Conservation (phyloP, 2,888 invertebrate genomes). For the Ferdinandea cuprea region DNA sequence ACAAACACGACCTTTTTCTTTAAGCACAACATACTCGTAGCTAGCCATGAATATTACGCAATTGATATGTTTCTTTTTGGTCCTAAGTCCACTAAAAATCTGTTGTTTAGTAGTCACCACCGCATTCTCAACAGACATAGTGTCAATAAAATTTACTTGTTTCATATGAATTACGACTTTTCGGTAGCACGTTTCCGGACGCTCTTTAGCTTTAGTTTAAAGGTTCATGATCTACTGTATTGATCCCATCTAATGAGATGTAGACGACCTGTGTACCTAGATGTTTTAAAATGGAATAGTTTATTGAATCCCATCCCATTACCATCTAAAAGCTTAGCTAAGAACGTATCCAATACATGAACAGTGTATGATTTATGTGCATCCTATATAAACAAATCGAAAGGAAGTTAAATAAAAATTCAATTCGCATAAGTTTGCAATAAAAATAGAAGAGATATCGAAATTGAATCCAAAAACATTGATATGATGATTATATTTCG, state of each 20-base stretch:
- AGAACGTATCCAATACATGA: neutral
- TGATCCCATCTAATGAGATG: slow-evolving; percentile 35
- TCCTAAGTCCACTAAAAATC: slow-evolving; percentile 34
- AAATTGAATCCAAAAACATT: slow-evolving; percentile 22
- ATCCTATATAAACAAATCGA: neutral
- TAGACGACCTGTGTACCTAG: slow-evolving; percentile 22
- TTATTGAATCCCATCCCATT: slow-evolving; percentile 33
- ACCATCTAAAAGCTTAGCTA: slow-evolving; percentile 44
- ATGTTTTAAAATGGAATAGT: slow-evolving; percentile 27
- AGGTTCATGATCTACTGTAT: slow-evolving; percentile 39
- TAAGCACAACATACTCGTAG: slow-evolving; percentile 28
- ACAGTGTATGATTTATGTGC: slow-evolving; percentile 52
- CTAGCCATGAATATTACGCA: slow-evolving; percentile 48
- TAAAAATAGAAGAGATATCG: slow-evolving; percentile 43
- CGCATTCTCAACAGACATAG: slow-evolving; percentile 58
- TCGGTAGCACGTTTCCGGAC: slow-evolving; percentile 51
- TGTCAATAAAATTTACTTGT: slow-evolving; percentile 65
- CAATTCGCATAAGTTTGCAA: slow-evolving; percentile 62
- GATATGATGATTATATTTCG: slow-evolving; percentile 15
- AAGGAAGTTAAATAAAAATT: slow-evolving; percentile 54
- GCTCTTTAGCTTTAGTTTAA: neutral
- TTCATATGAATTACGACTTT: slow-evolving; percentile 67
- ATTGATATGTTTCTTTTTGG: slow-evolving; percentile 51
- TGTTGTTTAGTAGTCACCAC: slow-evolving; percentile 14
- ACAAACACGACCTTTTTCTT: slow-evolving; percentile 11